Conservation (phyloP, 1,140 invertebrate species). For the Bombyx mandarina region DNA sequence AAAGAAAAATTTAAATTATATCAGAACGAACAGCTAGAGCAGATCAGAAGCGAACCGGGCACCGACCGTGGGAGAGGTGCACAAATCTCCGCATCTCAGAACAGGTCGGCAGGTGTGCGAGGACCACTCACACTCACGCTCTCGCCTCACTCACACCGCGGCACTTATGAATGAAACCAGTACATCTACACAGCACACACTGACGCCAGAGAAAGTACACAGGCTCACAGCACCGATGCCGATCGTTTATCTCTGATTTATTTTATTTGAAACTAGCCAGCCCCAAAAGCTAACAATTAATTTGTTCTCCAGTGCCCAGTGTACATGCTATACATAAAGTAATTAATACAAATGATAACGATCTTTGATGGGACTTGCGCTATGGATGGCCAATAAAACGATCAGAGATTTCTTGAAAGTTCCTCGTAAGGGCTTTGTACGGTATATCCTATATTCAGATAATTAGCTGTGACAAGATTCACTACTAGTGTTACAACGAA, state of each 20-base stretch:
- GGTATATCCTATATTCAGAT: no score
- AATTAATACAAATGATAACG: conserved; percentile 57
- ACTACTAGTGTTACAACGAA: no score
- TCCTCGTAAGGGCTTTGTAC: no score
- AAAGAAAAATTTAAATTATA: conserved; percentile 60
- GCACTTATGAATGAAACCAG: conserved; percentile 65
- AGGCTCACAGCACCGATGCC: conserved; percentile 29
- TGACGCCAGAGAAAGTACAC: conserved; percentile 6
- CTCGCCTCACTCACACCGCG: conserved; percentile 22
- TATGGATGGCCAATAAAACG: no score
- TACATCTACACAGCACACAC: conserved; percentile 20
- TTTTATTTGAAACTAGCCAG: conserved; percentile 55
- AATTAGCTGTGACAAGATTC: no score
- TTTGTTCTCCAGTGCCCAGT: conserved; percentile 49
- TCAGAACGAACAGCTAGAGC: conserved; percentile 49
- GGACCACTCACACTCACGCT: conserved; percentile 22
- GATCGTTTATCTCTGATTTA: conserved; percentile 65
- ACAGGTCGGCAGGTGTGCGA: conserved; percentile 68
- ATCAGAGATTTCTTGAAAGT: no score
- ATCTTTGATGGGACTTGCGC: conserved; percentile 30
- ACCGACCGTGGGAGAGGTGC: conserved; percentile 65
- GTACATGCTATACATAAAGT: conserved; percentile 56
- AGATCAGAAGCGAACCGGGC: conserved; percentile 45
- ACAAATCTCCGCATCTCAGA: conserved; percentile 70
- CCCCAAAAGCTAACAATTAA: conserved; percentile 58